These are phyloP conservation scores for Macropus fuliginosus DNA, from an alignment of 2,797 vertebrate species.

Conservation along the genomic window DNA sequence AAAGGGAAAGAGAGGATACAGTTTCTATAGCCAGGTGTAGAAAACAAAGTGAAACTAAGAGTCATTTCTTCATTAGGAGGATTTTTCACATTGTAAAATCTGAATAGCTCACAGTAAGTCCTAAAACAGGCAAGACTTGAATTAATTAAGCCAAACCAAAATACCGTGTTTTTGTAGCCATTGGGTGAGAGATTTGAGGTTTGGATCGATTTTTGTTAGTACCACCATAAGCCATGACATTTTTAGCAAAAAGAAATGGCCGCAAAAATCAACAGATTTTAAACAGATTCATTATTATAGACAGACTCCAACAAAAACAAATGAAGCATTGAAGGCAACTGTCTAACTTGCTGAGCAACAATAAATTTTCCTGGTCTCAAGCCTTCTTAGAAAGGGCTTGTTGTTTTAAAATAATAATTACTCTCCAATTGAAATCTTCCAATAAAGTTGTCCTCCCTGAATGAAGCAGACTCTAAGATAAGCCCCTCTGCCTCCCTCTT, in stretches of 20 bases:
- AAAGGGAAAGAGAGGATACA: neutral
- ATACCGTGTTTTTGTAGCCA: neutral
- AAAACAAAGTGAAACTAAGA: neutral
- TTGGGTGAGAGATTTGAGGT: slow-evolving; percentile 7
- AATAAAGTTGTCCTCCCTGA: neutral
- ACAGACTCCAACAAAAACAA: slow-evolving; percentile 39
- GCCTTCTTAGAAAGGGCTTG: neutral
- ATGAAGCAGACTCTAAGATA: neutral
- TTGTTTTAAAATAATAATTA: neutral
- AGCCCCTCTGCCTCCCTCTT: neutral
- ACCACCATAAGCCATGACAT: slow-evolving; percentile 10
- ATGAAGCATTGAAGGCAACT: slow-evolving; percentile 1
- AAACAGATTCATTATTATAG: slow-evolving; percentile 37
- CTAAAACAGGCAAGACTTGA: slow-evolving; percentile 56
- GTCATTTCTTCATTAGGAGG: neutral
- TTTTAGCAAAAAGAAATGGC: neutral
- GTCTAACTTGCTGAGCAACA: neutral
- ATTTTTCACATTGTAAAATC: neutral
- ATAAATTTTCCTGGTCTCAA: slow-evolving; percentile 10
- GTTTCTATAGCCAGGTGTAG: neutral
- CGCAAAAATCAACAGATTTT: neutral
- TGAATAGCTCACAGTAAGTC: neutral
- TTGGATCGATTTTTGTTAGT: slow-evolving; percentile 52
- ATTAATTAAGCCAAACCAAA: slow-evolving; percentile 50
- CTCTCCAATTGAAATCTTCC: neutral